These are phyloP conservation scores for Ctenicera cuprea DNA, from an alignment of 2,888 invertebrate species.

Conservation along the genomic window DNA sequence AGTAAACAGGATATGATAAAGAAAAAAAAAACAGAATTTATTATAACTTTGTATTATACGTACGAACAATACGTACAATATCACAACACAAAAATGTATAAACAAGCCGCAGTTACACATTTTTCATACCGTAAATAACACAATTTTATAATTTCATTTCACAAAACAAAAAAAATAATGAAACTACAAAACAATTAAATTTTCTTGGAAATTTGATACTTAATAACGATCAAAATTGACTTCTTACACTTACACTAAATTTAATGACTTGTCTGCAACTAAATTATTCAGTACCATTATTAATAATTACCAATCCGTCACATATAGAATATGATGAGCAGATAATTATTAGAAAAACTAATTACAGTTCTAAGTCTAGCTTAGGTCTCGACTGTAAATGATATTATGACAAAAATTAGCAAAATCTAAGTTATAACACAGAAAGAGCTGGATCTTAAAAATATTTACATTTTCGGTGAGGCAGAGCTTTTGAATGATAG, in stretches of 20 bases:
- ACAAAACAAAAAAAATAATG: not conserved
- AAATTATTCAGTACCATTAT: constrained; percentile 31
- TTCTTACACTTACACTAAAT: constrained; percentile 14
- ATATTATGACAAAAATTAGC: not conserved
- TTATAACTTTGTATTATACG: constrained; percentile 31
- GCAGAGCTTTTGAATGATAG: not conserved
- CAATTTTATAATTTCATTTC: constrained; percentile 1
- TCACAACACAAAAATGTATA: constrained; percentile 36
- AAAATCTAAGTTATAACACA: not conserved
- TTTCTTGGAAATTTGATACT: not conserved
- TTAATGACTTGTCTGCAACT: constrained; percentile 24
- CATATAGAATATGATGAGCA: constrained; percentile 10
- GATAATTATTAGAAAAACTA: constrained; percentile 9
- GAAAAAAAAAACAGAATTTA: not conserved
- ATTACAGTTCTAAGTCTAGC: constrained; percentile 11
- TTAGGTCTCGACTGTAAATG: constrained; percentile 5
- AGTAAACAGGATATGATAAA: not conserved
- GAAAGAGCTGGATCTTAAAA: too few relatives aligned
- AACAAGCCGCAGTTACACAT: constrained; percentile 23
- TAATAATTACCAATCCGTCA: constrained; percentile 9
- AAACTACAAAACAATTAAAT: not conserved
- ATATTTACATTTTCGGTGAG: not conserved
- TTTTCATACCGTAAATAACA: not conserved
- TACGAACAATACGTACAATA: constrained; percentile 26
- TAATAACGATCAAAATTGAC: constrained; percentile 21